phyloP scores from a whole-genome alignment of 1,140 invertebrate genomes.

The Babylonia areolata region DNA sequence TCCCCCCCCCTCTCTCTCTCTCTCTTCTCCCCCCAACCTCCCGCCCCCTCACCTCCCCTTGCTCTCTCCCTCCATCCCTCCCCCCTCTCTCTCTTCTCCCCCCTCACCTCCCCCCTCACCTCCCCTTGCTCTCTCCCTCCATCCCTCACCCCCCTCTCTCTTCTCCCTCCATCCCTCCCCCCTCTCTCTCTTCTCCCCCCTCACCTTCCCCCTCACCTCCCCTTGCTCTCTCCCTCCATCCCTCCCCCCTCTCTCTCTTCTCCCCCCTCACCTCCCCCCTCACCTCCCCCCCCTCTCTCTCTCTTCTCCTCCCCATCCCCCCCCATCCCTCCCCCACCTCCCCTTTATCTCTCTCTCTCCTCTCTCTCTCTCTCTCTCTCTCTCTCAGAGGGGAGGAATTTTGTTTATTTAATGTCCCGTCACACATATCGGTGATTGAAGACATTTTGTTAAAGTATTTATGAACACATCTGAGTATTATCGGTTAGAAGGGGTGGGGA shows the following conservation, averaged over 20 bases:
- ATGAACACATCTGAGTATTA: too few relatives aligned
- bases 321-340: not conserved
- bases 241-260: not conserved
- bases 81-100: not conserved
- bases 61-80: not conserved
- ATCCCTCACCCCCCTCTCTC: too few relatives aligned
- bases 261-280: not conserved
- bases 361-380: constrained; percentile 1
- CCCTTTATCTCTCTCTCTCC: too few relatives aligned
- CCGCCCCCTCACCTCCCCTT: not conserved
- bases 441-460: too few relatives aligned
- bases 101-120: not conserved
- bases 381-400: too few relatives aligned
- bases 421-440: too few relatives aligned
- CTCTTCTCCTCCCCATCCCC: not conserved
- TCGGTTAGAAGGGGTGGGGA: too few relatives aligned
- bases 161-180: not conserved
- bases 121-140: too few relatives aligned
- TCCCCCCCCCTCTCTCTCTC: too few relatives aligned
- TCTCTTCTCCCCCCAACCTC: not conserved
- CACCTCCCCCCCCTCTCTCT: not conserved
- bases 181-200: not conserved
- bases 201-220: too few relatives aligned
- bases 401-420: too few relatives aligned
- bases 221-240: not conserved